Evolutionary conservation across 2,113 vertebrate species (phyloP), one percentile per base, ranked within the genome.

Genomic region (Stegastes partitus): DNA sequence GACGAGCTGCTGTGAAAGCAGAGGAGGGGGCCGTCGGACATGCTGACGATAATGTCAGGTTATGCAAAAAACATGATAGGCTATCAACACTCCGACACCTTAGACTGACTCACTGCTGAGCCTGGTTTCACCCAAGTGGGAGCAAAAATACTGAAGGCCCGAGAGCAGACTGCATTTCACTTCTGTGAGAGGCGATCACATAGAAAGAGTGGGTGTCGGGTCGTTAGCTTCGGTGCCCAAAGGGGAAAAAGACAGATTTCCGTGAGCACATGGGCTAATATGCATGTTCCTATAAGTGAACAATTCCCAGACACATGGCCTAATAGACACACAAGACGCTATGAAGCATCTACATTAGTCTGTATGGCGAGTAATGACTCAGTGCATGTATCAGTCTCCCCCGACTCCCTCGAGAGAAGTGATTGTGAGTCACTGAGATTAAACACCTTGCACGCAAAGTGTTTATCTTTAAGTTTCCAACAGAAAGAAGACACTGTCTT

Each of bases 41-140:
- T 0, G 25, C 73, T 61, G 63, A 51, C n/a, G 21, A 79, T 87
- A 81, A 83, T 81, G 79, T 75, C 74, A 88, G 76, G 61, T 58
- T 77, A 68, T 67, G 57, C 56, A 84, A 67, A 86, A n/a, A 87
- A 81, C 76, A 79, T 47, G 73, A 68, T 72, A 31, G 62, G 56
- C 69, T 84, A 69, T 91, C 87, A 84, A 75, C 81, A 50, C 74
- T 57, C 47, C 15, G 25, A 81, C 84, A 78, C 78, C 77, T 87
- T 68, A 42, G 68, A 63, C 68, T 68, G 87, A 87, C 64, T 87
- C 74, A 79, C 65, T 62, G 53, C 66, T 4, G 22, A 77, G 59
- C 7, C 44, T 64, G 58, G 71, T 78, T 83, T 73, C 73, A 75
- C 53, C 50, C 16, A 23, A 55, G 72, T 44, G 61, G 58, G 76